A percentile compares a stretch with the other conserved stretches of the same genome.
These are phyloP conservation scores for Apantesis nais DNA, from an alignment of 2,888 invertebrate species.

Conservation along the genomic window DNA sequence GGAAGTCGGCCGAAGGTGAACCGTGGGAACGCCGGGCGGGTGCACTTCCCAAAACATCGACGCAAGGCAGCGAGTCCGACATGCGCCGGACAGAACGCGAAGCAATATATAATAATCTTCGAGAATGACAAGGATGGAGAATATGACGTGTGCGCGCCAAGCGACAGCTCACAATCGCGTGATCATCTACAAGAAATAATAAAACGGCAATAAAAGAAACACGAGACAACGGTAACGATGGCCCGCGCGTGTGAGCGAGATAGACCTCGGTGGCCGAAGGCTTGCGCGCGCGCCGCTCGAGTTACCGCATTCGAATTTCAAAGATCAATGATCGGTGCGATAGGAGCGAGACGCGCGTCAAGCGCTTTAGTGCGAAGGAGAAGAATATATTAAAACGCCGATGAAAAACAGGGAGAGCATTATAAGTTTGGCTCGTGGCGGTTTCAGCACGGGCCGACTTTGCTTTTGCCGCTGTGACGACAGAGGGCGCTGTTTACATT, in stretches of 20 bases:
- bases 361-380: slow-evolving; percentile 59
- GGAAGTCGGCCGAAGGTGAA: slow-evolving; percentile 85
- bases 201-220: slow-evolving; percentile 86
- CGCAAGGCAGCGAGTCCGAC: slow-evolving; percentile 83
- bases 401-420: slow-evolving; percentile 55
- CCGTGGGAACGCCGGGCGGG: slow-evolving; percentile 86
- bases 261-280: slow-evolving; percentile 68
- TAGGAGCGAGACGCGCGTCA: slow-evolving; percentile 76
- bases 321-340: slow-evolving; percentile 85
- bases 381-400: slow-evolving; percentile 38
- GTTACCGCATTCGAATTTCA: slow-evolving; percentile 82
- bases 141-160: slow-evolving; percentile 84
- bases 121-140: slow-evolving; percentile 56
- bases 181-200: slow-evolving; percentile 86
- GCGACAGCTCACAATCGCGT: slow-evolving; percentile 85
- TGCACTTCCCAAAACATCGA: slow-evolving; percentile 87
- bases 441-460: slow-evolving; percentile 61
- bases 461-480: slow-evolving; percentile 41
- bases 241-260: slow-evolving; percentile 75
- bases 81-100: slow-evolving; percentile 75
- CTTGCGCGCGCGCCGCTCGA: slow-evolving; percentile 81
- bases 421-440: slow-evolving; percentile 77
- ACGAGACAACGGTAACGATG: slow-evolving; percentile 77
- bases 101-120: slow-evolving; percentile 38
- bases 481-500: slow-evolving; percentile 71